Evolutionary conservation across 2,797 vertebrate species (phyloP), one percentile per base, ranked within the genome.

Genomic region (Podargus strigoides): DNA sequence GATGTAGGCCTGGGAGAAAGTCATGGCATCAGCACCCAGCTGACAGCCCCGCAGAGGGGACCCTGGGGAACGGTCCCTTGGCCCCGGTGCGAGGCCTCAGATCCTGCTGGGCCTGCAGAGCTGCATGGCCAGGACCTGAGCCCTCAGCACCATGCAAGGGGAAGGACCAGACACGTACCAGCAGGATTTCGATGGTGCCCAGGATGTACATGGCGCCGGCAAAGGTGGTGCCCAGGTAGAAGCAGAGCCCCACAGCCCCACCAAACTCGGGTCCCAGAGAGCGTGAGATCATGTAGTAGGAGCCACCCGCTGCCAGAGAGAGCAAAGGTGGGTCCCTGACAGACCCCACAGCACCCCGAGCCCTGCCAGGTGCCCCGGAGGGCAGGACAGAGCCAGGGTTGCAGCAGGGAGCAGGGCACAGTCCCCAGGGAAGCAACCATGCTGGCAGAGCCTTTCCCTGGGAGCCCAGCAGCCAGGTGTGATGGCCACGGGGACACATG

Each of bases 251-350:
- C 87, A 99, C 99, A 0, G 99, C 99, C 20, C 99, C 99, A 52
- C 99, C 99, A 56, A 99, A 99, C 97, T 99, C 99, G 0, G 99
- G 99, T 78, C 99, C 99, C 97, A 99, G 97, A 4, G 99, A 99
- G 81, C 99, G 99, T 15, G 99, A 99, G 93, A 99, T 99, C 99
- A 99, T 99, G 98, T 99, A 99, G 98, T 99, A 99, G 87, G 99
- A 98, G 56, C 99, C 99, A 23, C 99, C 99, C 69, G 99, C 99
- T 99, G 98, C 56, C 55, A 17, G 92, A 97, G 82, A 98, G 68
- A 94, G 34, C 3, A 62, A 64, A 56, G 30, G 30, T 95, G 39
- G 19, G 46, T 80, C 36, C 68, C 28, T 24, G n/a, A 3, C 41
- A 62, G 49, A 67, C 34, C 50, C 49, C 49, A 66, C 1, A 6